Evolutionary conservation across 2,113 vertebrate genomes (phyloP).

Genomic region (Raja brachyura): DNA sequence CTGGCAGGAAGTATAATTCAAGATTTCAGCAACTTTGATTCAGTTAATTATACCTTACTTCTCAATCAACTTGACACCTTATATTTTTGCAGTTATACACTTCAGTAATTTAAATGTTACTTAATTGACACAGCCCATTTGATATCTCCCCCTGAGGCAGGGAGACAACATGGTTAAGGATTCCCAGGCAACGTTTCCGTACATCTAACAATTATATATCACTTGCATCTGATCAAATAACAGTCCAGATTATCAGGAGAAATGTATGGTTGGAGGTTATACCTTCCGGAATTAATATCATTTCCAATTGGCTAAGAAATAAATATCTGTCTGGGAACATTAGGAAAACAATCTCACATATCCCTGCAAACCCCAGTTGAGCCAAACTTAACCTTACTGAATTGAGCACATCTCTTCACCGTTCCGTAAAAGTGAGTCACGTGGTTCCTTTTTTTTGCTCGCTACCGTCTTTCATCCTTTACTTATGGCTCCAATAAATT

Average conservation of each 20-base stretch:
- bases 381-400: neutral
- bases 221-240: neutral
- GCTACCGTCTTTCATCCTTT: neutral
- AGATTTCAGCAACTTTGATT: neutral
- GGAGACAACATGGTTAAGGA: neutral
- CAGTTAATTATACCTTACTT: neutral
- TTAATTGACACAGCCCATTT: neutral
- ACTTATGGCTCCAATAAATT: neutral
- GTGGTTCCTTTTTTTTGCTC: no score
- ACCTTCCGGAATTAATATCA: neutral
- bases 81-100: neutral
- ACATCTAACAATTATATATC: neutral
- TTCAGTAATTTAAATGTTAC: neutral
- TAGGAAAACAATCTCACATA: neutral
- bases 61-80: neutral
- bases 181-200: neutral
- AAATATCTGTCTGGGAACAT: neutral
- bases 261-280: neutral
- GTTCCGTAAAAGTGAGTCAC: neutral
- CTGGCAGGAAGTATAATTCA: neutral
- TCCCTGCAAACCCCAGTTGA: neutral
- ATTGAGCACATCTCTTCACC: neutral
- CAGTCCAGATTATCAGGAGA: neutral
- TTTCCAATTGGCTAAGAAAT: slow-evolving; percentile 21
- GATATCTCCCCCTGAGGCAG: neutral